These are phyloP conservation scores for Meandrusa payeni DNA, from an alignment of 2,888 invertebrate species.

Conservation along the genomic window DNA sequence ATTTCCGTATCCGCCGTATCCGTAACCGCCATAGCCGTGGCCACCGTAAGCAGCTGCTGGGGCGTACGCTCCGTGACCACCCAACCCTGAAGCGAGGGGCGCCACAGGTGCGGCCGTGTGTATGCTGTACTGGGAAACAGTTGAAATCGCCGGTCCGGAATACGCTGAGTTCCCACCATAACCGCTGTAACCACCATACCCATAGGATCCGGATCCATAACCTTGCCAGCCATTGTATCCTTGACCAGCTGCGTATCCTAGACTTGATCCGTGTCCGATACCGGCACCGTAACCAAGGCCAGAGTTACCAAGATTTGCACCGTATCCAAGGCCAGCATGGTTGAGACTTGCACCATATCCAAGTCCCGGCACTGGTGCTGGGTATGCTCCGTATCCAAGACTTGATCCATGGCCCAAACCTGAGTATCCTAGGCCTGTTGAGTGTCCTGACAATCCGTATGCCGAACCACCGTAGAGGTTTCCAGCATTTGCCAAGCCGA, in stretches of 20 bases:
- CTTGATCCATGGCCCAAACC: constrained; percentile 26
- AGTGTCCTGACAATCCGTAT: constrained; percentile 36
- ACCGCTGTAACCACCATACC: no score
- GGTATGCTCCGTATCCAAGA: constrained; percentile 1
- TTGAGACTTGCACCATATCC: not conserved
- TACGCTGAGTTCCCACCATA: no score
- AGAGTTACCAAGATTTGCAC: constrained; percentile 32
- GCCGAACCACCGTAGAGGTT: constrained; percentile 40
- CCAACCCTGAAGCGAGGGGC: no score
- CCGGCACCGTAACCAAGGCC: constrained; percentile 37
- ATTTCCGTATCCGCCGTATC: no score
- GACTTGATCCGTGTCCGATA: constrained; percentile 19
- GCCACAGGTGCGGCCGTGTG: no score
- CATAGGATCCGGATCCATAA: constrained; percentile 24
- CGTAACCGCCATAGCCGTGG: no score
- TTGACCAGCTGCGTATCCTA: constrained; percentile 31
- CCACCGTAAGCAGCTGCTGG: no score
- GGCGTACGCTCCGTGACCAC: no score
- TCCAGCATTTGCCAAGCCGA: constrained; percentile 47
- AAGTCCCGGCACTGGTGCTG: not conserved
- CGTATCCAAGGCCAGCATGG: constrained; percentile 34
- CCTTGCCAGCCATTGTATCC: not conserved
- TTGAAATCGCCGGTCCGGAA: no score
- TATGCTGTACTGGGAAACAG: no score
- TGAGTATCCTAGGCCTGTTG: constrained; percentile 33